Percentiles rank a stretch among this genome's conserved stretches.
Evolutionary conservation across 2,797 vertebrate species (phyloP).

Genomic region (Anas bernieri): DNA sequence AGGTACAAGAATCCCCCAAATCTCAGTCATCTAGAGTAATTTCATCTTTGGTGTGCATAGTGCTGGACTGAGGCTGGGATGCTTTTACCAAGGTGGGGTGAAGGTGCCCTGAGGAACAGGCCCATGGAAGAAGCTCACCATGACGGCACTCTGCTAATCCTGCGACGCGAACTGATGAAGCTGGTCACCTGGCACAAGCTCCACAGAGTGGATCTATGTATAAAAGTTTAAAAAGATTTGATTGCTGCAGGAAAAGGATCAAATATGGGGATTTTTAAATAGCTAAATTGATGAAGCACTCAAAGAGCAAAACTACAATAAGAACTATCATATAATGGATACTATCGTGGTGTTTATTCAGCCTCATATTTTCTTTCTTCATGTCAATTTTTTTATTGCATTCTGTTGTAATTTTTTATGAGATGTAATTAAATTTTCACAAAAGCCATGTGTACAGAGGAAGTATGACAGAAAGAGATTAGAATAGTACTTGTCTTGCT

Average conservation of each 20-base stretch:
- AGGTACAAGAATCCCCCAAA: neutral
- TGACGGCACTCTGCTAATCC: neutral
- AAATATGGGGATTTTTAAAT: neutral
- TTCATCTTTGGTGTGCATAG: neutral
- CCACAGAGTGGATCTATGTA: neutral
- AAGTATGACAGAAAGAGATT: constrained; percentile 63
- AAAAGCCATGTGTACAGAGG: constrained; percentile 63
- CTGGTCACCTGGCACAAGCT: neutral
- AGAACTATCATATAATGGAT: neutral
- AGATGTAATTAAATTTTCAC: constrained; percentile 76
- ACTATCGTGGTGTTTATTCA: neutral
- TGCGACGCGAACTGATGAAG: fast-evolving
- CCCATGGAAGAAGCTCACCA: neutral
- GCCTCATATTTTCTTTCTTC: constrained; percentile 11
- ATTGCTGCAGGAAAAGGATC: neutral
- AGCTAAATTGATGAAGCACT: fast-evolving
- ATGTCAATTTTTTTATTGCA: neutral
- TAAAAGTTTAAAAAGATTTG: neutral
- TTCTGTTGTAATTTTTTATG: constrained; percentile 51
- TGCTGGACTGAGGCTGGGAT: neutral
- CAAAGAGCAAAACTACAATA: neutral
- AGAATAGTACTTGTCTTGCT: constrained; percentile 56
- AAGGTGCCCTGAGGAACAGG: neutral
- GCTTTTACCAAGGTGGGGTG: neutral
- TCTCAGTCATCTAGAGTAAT: neutral